Evolutionary conservation across 1,140 invertebrate genomes (phyloP).

Genomic region (Drosophila ogumai): DNA sequence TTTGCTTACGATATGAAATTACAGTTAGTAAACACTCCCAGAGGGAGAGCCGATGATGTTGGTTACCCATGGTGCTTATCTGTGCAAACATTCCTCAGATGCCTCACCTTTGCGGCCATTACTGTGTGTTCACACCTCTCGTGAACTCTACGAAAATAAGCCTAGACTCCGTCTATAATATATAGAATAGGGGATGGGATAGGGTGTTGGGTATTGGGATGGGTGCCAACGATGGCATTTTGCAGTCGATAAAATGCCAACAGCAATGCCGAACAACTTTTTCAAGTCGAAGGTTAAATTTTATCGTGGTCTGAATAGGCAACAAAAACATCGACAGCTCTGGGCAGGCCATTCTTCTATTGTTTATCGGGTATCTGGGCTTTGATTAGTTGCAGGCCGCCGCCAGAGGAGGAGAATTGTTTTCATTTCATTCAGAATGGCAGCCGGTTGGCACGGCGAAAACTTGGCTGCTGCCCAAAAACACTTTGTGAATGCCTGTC

Average conservation of each 20-base stretch:
- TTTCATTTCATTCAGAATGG: conserved; percentile 36
- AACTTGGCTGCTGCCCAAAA: conserved; percentile 72
- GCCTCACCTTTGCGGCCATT: conserved; percentile 18
- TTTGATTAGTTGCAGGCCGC: conserved; percentile 58
- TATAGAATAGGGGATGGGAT: background rate
- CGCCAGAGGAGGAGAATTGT: conserved; percentile 18
- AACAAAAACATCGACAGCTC: conserved; percentile 27
- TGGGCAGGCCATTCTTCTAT: conserved; percentile 41
- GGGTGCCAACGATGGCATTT: conserved; percentile 53
- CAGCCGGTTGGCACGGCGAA: conserved; percentile 59
- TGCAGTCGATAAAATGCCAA: conserved; percentile 70
- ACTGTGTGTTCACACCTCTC: conserved; percentile 27
- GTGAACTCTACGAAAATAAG: conserved; percentile 28
- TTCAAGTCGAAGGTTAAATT: conserved; percentile 81
- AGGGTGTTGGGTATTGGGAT: conserved; percentile 1
- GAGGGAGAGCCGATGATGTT: background rate
- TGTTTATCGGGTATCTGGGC: conserved; percentile 61
- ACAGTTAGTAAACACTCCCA: background rate
- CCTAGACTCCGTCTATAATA: conserved; percentile 20
- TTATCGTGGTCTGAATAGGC: conserved; percentile 55
- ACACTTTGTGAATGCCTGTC: conserved; percentile 62
- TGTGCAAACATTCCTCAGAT: background rate
- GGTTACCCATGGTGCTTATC: background rate
- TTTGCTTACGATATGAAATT: conserved; percentile 4
- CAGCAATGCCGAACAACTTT: conserved; percentile 54